Percentiles rank a stretch among this genome's conserved stretches.
phyloP scores from a whole-genome alignment of 2,888 invertebrate species.

The Ophraella communa region DNA sequence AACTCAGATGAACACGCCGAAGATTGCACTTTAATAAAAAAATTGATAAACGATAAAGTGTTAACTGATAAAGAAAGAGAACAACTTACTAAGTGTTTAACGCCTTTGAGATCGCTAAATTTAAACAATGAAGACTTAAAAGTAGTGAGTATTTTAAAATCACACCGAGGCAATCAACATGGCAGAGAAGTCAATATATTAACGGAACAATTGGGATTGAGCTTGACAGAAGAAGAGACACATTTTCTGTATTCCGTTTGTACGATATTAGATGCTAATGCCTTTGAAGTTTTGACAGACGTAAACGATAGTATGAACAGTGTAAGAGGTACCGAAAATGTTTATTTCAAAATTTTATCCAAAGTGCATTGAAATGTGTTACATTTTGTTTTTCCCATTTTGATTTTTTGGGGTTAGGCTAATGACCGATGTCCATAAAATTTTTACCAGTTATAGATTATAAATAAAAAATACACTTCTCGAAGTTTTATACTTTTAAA shows the following conservation, averaged over 20 bases:
- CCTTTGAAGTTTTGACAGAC: constrained; percentile 66
- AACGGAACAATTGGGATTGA: constrained; percentile 60
- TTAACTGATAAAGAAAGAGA: neutral
- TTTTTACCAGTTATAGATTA: too few species aligned
- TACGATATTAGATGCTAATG: constrained; percentile 70
- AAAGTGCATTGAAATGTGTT: too few species aligned
- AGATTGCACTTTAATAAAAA: constrained; percentile 71
- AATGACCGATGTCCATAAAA: too few species aligned
- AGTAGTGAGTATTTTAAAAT: constrained; percentile 64
- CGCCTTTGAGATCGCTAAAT: constrained; percentile 60
- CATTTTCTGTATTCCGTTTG: constrained; percentile 67
- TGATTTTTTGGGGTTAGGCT: too few species aligned
- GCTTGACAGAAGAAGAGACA: constrained; percentile 65
- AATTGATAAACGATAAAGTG: constrained; percentile 60
- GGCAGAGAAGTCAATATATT: constrained; percentile 66
- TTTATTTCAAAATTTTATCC: neutral
- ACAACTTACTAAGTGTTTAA: constrained; percentile 51
- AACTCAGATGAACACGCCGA: constrained; percentile 64
- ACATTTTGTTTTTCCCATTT: too few species aligned
- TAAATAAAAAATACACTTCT: too few species aligned
- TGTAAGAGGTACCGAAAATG: constrained; percentile 53
- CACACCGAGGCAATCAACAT: constrained; percentile 64
- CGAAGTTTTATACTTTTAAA: too few species aligned
- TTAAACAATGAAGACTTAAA: constrained; percentile 60
- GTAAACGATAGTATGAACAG: constrained; percentile 58